phyloP scores from a whole-genome alignment of 2,797 vertebrate genomes.

The Buceros bicornis region DNA sequence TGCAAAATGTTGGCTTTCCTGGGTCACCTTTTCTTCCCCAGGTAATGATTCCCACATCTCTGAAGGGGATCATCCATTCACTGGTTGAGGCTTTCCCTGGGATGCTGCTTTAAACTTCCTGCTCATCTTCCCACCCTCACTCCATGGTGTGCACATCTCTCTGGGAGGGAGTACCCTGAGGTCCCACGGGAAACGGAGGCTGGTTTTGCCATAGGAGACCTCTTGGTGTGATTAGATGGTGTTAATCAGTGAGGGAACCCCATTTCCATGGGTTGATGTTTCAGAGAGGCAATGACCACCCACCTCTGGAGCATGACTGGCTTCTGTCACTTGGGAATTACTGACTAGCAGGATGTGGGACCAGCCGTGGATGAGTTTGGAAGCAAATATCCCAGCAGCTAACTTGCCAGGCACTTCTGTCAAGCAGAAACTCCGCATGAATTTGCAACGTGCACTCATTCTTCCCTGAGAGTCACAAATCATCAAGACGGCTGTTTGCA shows the following conservation, averaged over 20 bases:
- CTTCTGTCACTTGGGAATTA: not conserved
- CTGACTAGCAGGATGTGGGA: not conserved
- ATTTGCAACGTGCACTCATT: rapidly evolving
- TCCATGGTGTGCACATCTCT: not conserved
- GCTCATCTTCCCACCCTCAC: rapidly evolving
- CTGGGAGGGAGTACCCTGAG: not conserved
- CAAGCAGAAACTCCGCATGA: not conserved
- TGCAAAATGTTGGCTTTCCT: not conserved
- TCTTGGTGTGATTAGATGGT: not conserved
- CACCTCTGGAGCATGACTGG: not conserved
- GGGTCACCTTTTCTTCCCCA: not conserved
- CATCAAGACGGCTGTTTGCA: not conserved
- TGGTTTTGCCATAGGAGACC: not conserved
- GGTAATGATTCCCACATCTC: too few relatives aligned
- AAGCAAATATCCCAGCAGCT: not conserved
- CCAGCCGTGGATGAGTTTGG: not conserved
- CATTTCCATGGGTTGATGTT: too few relatives aligned
- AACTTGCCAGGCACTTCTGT: not conserved
- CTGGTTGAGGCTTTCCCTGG: not conserved
- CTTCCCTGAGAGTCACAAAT: not conserved
- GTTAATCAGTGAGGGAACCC: not conserved
- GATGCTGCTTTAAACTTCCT: not conserved
- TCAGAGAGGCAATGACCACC: rapidly evolving
- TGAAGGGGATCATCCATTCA: not conserved
- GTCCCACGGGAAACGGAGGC: rapidly evolving